Conservation (phyloP, 2,113 vertebrate genomes). For the Malurus melanocephalus region DNA sequence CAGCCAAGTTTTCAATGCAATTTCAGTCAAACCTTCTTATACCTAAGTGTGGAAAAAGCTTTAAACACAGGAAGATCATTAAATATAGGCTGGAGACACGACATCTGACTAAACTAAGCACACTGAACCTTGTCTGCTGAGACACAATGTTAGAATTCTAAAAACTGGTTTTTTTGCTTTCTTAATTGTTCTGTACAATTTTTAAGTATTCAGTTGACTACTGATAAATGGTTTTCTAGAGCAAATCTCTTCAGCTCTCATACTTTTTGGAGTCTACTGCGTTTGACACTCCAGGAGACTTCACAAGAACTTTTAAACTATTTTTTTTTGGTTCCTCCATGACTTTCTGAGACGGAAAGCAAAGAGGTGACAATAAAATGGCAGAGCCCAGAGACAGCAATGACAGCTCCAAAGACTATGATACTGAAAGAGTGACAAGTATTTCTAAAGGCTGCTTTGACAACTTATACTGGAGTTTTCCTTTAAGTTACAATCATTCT, state of each 20-base stretch:
- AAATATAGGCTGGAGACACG: background rate
- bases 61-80: constrained; percentile 1
- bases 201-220: background rate
- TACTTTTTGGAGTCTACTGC: background rate
- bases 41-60: background rate
- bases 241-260: background rate
- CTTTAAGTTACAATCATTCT: constrained; percentile 60
- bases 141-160: background rate
- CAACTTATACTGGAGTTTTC: constrained; percentile 53
- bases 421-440: constrained; percentile 55
- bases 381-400: constrained; percentile 58
- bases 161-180: constrained; percentile 5
- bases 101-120: constrained; percentile 10
- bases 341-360: constrained; percentile 47
- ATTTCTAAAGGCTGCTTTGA: constrained; percentile 68
- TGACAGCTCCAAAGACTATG: constrained; percentile 58
- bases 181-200: background rate
- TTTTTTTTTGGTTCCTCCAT: background rate
- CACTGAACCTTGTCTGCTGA: background rate
- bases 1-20: constrained; percentile 17
- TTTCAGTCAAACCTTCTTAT: constrained; percentile 12
- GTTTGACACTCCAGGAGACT: background rate
- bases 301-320: constrained; percentile 21
- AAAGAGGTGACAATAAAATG: constrained; percentile 62
- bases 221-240: background rate